phyloP scores from a whole-genome alignment of 2,797 vertebrate genomes.

The Ispidina lecontei region DNA sequence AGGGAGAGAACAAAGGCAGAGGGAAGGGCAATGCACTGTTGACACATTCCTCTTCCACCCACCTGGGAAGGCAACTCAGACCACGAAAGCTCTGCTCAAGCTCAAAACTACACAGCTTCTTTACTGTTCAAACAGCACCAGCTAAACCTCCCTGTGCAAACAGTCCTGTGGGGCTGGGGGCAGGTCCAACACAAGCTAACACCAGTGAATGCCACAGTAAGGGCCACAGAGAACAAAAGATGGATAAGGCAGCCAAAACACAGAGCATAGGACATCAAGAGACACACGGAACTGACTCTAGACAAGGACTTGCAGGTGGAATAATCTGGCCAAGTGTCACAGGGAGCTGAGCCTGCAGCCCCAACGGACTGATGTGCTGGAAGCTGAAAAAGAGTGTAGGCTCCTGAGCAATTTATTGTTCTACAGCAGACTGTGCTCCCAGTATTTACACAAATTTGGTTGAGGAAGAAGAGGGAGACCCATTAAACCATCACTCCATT shows the following conservation, averaged over 20 bases:
- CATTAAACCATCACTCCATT: not conserved
- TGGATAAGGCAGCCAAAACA: fast-evolving
- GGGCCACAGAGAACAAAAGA: fast-evolving
- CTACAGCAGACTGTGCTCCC: not conserved
- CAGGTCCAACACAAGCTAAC: not conserved
- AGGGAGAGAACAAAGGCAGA: not conserved
- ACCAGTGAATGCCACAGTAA: not conserved
- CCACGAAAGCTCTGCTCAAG: not conserved
- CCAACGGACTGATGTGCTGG: not conserved
- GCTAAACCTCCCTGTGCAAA: not conserved
- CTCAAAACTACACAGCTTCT: not conserved
- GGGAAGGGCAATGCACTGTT: not conserved
- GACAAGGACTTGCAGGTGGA: not conserved
- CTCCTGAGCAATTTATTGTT: not conserved
- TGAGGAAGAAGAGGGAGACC: not conserved
- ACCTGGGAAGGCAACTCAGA: not conserved
- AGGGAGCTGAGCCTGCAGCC: not conserved
- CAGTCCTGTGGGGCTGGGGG: not conserved
- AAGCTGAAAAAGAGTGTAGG: not conserved
- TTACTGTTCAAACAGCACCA: not conserved
- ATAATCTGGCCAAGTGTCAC: not conserved
- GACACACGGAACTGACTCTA: not conserved
- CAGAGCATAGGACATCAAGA: not conserved
- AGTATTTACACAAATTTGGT: not conserved
- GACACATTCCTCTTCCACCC: not conserved